Conservation (phyloP, 2,888 invertebrate species). For the Candidula unifasciata region DNA sequence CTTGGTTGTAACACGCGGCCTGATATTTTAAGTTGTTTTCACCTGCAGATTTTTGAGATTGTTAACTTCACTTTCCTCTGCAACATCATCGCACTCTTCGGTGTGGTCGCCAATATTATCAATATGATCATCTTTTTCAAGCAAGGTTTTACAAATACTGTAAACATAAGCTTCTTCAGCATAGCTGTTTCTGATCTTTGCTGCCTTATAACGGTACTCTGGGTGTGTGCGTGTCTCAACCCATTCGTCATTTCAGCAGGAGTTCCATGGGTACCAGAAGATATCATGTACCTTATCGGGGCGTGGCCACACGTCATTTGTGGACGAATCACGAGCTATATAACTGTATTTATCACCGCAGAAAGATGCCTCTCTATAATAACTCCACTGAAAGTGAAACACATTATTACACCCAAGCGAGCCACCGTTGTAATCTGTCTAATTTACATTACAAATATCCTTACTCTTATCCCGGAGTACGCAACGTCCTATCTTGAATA, state of each 20-base stretch:
- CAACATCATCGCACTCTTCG: neutral
- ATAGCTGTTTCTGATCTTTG: conserved; percentile 10
- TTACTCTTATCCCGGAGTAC: conserved; percentile 9
- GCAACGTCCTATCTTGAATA: neutral
- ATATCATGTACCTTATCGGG: neutral
- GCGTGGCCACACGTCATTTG: no score
- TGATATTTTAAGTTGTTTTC: neutral
- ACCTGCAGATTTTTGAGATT: neutral
- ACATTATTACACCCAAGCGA: no score
- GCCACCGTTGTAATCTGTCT: neutral
- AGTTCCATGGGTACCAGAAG: neutral
- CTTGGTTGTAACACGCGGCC: no score
- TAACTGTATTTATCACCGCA: conserved; percentile 11
- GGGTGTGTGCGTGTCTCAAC: neutral
- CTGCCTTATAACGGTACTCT: neutral
- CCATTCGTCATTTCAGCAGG: neutral
- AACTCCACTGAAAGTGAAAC: no score
- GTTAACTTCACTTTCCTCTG: neutral
- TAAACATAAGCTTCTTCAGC: no score
- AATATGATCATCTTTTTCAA: conserved; percentile 22
- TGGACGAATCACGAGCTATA: conserved; percentile 25
- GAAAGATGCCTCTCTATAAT: conserved; percentile 24
- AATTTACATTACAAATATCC: neutral
- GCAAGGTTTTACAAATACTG: no score
- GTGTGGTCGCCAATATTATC: neutral